A percentile compares a stretch with the other conserved stretches of the same genome.
phyloP scores from a whole-genome alignment of 2,113 vertebrate genomes.

The Mystacornis crossleyi region DNA sequence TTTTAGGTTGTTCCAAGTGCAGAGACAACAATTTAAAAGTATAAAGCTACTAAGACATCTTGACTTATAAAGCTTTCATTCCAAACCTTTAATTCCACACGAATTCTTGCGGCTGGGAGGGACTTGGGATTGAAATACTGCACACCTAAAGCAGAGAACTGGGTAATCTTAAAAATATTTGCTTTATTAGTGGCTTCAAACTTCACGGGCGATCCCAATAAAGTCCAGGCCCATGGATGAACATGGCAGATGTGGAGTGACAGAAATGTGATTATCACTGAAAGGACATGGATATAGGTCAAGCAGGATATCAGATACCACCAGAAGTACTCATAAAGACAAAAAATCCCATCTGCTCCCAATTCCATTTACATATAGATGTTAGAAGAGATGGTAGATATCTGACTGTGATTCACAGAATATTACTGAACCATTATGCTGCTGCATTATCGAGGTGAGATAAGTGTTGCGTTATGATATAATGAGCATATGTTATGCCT shows the following conservation, averaged over 20 bases:
- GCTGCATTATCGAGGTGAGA: not conserved
- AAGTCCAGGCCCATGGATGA: not conserved
- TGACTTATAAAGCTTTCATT: not conserved
- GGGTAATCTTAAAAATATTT: not conserved
- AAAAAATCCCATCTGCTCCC: not conserved
- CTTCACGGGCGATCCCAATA: not conserved
- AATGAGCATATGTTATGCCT: not conserved
- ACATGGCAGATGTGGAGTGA: not conserved
- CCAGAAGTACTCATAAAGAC: not conserved
- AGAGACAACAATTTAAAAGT: slow-evolving; percentile 55
- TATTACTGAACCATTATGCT: not conserved
- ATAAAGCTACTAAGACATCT: slow-evolving; percentile 9
- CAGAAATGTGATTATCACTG: not conserved
- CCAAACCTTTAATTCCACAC: not conserved
- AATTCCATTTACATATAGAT: not conserved
- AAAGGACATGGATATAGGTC: not conserved
- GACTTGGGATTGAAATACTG: not conserved
- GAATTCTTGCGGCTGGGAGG: not conserved
- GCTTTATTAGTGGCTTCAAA: not conserved
- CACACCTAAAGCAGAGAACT: not conserved
- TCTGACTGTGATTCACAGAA: not conserved
- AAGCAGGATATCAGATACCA: not conserved
- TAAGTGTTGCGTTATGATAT: not conserved
- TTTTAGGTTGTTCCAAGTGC: slow-evolving; percentile 70
- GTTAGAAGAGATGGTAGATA: not conserved